Evolutionary conservation across 2,797 vertebrate genomes (phyloP).

Genomic region (Alauda arvensis): DNA sequence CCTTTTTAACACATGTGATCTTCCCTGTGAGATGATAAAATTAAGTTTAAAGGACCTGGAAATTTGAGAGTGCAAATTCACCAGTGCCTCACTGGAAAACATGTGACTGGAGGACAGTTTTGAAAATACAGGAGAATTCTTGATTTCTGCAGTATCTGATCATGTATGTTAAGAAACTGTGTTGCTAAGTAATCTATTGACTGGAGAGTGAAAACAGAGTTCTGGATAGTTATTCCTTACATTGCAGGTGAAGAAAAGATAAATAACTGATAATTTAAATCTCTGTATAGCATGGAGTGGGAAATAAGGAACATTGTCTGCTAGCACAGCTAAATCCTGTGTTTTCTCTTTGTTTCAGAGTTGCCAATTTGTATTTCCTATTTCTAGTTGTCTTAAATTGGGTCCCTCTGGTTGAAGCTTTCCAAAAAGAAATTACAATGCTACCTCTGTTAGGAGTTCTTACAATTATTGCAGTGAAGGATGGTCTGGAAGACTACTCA

Average conservation of each 20-base stretch:
- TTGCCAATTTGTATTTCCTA: constrained; percentile 94
- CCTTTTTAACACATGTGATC: neutral
- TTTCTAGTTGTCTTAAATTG: constrained; percentile 92
- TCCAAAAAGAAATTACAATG: constrained; percentile 97
- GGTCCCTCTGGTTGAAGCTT: constrained; percentile 94
- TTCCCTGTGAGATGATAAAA: neutral
- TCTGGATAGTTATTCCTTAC: neutral
- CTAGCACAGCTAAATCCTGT: neutral
- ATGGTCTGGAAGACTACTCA: constrained; percentile 91
- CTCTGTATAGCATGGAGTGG: neutral
- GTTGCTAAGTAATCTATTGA: neutral
- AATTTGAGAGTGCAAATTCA: neutral
- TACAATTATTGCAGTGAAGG: constrained; percentile 88
- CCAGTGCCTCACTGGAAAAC: neutral
- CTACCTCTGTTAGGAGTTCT: constrained; percentile 88
- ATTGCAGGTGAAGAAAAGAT: neutral
- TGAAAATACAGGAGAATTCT: neutral
- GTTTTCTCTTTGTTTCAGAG: constrained; percentile 70
- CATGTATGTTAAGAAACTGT: neutral
- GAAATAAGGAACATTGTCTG: neutral
- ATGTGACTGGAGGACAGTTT: neutral
- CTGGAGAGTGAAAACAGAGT: neutral
- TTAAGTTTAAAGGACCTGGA: neutral
- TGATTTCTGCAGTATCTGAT: neutral
- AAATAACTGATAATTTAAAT: neutral